Percentiles rank a stretch among this genome's conserved stretches.
These are phyloP conservation scores for Nebria salina DNA, from an alignment of 2,888 invertebrate genomes.

Conservation along the genomic window DNA sequence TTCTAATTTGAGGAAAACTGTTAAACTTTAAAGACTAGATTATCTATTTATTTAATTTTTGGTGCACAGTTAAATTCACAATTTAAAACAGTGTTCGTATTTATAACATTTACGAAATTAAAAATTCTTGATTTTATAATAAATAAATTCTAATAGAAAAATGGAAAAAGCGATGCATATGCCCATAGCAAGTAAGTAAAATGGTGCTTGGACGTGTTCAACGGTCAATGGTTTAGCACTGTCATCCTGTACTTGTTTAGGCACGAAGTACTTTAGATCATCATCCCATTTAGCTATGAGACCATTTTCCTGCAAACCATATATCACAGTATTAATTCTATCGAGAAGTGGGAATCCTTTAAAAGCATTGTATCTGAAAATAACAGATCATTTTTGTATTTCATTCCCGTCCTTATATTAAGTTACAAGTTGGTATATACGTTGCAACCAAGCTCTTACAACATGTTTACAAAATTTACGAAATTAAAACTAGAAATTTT, in stretches of 20 bases:
- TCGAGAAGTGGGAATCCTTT: slow-evolving; percentile 31
- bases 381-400: slow-evolving; percentile 3
- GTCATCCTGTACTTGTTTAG: neutral
- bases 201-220: slow-evolving; percentile 24
- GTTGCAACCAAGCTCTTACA: neutral
- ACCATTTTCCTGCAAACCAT: slow-evolving; percentile 22
- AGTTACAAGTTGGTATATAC: no score
- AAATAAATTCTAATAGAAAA: slow-evolving; percentile 20
- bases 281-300: slow-evolving; percentile 21
- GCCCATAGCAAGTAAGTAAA: slow-evolving; percentile 26
- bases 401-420: neutral
- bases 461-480: neutral
- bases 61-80: no score
- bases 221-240: slow-evolving; percentile 8
- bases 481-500: no score
- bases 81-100: no score
- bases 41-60: no score
- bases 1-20: no score
- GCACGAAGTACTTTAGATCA: slow-evolving; percentile 15
- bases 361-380: slow-evolving; percentile 25
- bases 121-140: neutral
- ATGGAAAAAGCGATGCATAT: neutral
- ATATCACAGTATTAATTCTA: slow-evolving; percentile 23
- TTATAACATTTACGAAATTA: neutral
- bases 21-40: no score